Evolutionary conservation across 2,113 vertebrate genomes (phyloP).

Genomic region (Eurypyga helias): DNA sequence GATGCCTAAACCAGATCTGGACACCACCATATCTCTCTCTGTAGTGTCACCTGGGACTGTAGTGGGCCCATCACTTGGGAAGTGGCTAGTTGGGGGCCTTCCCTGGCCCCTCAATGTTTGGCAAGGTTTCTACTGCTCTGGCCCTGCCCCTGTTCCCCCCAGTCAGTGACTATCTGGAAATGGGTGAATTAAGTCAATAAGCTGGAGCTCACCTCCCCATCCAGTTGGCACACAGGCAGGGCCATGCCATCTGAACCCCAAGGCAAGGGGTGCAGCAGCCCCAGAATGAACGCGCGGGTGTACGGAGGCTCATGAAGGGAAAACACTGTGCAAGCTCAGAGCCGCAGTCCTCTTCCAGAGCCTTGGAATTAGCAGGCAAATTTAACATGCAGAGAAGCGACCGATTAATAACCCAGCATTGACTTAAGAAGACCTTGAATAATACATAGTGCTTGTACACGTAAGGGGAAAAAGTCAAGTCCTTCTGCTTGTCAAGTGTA

Average conservation of each 20-base stretch:
- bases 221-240: accelerated
- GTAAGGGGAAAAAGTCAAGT: conserved; percentile 57
- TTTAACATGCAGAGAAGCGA: conserved; percentile 55
- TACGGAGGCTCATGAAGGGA: not conserved
- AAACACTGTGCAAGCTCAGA: not conserved
- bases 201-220: not conserved
- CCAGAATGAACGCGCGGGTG: accelerated
- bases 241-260: not conserved
- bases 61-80: not conserved
- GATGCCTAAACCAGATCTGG: not conserved
- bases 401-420: conserved; percentile 58
- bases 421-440: conserved; percentile 67
- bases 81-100: not conserved
- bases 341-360: not conserved
- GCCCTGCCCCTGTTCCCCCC: not conserved
- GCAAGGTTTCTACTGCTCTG: not conserved
- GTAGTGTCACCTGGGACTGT: not conserved
- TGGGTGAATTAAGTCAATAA: not conserved
- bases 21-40: not conserved
- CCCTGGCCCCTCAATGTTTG: not conserved
- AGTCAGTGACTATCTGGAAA: not conserved
- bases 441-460: conserved; percentile 55
- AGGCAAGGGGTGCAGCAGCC: not conserved
- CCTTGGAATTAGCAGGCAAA: conserved; percentile 21
- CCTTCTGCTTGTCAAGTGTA: conserved; percentile 42